A percentile compares a stretch with the other conserved stretches of the same genome.
Conservation (phyloP, 1,140 invertebrate species). For the Drosophila cardini region DNA sequence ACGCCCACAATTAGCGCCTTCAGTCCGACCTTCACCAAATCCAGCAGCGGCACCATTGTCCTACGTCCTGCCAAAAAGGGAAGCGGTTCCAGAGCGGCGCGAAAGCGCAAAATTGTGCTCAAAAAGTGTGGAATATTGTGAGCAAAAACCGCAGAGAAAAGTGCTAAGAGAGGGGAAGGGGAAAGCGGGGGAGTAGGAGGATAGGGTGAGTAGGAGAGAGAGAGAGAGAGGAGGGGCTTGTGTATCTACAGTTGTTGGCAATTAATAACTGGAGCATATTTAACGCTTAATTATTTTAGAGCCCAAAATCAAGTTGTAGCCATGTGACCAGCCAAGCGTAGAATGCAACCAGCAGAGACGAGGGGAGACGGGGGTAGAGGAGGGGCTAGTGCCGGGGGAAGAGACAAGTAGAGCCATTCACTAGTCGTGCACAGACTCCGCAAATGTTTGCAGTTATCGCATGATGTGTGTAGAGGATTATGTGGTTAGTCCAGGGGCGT, state of each 20-base stretch:
- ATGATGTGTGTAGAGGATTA: conserved; percentile 27
- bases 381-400: too few species aligned
- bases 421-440: conserved; percentile 72
- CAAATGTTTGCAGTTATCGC: conserved; percentile 35
- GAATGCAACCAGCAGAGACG: conserved; percentile 49
- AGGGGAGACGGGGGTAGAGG: too few species aligned
- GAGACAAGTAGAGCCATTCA: conserved; percentile 40
- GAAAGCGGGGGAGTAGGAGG: not conserved
- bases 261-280: conserved; percentile 82
- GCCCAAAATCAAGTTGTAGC: conserved; percentile 69
- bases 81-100: conserved; percentile 64
- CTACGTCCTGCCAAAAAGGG: conserved; percentile 80
- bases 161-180: too few species aligned
- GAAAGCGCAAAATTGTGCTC: conserved; percentile 81
- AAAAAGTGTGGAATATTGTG: conserved; percentile 84
- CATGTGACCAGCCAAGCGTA: conserved; percentile 71
- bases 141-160: conserved; percentile 32
- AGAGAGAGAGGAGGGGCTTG: not conserved
- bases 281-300: conserved; percentile 76
- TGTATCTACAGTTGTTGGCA: conserved; percentile 39
- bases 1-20: conserved; percentile 83
- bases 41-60: conserved; percentile 81
- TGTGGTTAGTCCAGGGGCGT: not conserved
- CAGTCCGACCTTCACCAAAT: conserved; percentile 84
- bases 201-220: not conserved